phyloP scores from a whole-genome alignment of 2,797 vertebrate genomes.

The Oreortyx pictus region DNA sequence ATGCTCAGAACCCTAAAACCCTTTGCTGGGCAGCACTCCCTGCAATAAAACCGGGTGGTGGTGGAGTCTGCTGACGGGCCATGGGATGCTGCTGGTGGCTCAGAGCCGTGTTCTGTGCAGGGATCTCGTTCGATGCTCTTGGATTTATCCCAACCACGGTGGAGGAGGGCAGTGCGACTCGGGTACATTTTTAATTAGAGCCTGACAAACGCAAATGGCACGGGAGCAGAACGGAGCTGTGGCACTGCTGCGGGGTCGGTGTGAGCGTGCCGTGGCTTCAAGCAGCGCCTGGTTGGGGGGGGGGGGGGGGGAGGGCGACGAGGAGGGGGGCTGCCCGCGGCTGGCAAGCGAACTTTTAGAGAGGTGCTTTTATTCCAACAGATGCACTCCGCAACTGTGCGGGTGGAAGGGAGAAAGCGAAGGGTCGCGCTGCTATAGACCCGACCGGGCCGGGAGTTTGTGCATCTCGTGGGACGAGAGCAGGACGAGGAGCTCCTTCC shows the following conservation, averaged over 20 bases:
- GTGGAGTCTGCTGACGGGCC: neutral
- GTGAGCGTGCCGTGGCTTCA: no score
- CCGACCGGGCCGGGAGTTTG: neutral
- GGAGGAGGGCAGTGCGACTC: neutral
- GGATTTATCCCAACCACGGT: neutral
- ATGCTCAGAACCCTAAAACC: neutral
- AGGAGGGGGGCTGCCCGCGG: no score
- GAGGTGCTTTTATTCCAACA: neutral
- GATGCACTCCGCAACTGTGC: neutral
- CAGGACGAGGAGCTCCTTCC: neutral
- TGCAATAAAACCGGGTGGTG: accelerated
- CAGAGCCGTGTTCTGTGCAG: neutral
- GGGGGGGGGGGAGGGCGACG: no score
- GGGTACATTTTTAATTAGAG: neutral
- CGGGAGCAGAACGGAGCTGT: accelerated
- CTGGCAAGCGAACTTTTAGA: neutral
- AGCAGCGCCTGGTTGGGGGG: accelerated
- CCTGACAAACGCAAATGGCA: neutral
- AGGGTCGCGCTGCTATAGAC: neutral
- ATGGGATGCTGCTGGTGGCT: neutral
- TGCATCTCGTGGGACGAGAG: neutral
- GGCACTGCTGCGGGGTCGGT: accelerated
- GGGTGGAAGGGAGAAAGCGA: neutral
- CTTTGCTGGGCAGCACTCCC: neutral
- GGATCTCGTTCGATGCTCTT: neutral